Conservation (phyloP, 2,797 vertebrate species). For the Pelodytes ibericus region DNA sequence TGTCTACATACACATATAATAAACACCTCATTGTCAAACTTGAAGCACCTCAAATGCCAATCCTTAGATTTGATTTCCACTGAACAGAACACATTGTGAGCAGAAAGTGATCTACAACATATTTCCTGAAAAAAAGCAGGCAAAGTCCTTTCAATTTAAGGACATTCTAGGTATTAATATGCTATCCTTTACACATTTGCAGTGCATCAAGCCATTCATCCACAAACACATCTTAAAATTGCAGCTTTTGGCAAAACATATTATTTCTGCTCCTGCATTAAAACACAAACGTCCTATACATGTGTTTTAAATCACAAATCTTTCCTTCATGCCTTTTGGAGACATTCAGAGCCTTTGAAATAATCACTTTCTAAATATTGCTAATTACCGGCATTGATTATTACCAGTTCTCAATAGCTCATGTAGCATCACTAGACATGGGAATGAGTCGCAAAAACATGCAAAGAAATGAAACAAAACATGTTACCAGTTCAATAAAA, state of each 20-base stretch:
- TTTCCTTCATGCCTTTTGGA: constrained; percentile 10
- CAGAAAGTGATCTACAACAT: not conserved
- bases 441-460: too few relatives aligned
- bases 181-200: constrained; percentile 28
- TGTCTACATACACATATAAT: too few relatives aligned
- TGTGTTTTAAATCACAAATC: constrained; percentile 42
- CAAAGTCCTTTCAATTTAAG: not conserved
- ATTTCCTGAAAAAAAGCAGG: not conserved
- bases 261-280: constrained; percentile 14
- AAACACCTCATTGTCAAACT: not conserved
- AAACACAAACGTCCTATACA: constrained; percentile 34
- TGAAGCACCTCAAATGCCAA: not conserved
- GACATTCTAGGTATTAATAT: constrained; percentile 15
- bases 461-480: too few relatives aligned
- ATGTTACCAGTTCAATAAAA: too few relatives aligned
- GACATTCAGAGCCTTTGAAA: not conserved
- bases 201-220: constrained; percentile 20
- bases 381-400: constrained; percentile 9
- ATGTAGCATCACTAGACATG: too few relatives aligned
- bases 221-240: constrained; percentile 44
- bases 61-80: not conserved
- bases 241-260: constrained; percentile 36
- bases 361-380: constrained; percentile 7
- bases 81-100: not conserved
- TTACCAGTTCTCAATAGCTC: not conserved